Evolutionary conservation across 2,797 vertebrate species (phyloP).

Genomic region (Megalops cyprinoides): DNA sequence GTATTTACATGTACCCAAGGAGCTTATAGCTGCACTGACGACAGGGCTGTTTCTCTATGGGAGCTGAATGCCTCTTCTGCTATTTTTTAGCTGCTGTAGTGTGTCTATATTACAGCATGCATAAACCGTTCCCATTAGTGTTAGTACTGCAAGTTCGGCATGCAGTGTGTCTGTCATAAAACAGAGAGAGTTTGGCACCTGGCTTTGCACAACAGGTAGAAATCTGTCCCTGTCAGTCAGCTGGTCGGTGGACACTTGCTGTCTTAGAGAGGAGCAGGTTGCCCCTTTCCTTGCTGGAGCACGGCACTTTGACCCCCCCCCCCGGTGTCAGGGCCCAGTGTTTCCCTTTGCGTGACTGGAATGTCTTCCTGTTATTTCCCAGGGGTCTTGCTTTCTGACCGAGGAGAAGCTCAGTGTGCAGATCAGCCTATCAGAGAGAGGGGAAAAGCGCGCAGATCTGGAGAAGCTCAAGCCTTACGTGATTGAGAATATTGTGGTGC

Average conservation of each 20-base stretch:
- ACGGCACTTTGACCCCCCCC: not conserved
- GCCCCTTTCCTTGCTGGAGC: not conserved
- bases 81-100: not conserved
- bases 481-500: constrained; percentile 91
- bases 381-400: constrained; percentile 73
- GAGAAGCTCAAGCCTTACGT: constrained; percentile 92
- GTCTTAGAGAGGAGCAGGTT: too few relatives aligned
- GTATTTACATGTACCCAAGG: too few relatives aligned
- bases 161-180: not conserved
- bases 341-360: constrained; percentile 44
- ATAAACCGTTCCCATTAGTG: too few relatives aligned
- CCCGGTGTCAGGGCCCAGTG: not conserved
- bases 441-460: constrained; percentile 83
- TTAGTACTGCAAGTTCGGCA: too few relatives aligned
- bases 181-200: not conserved
- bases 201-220: not conserved
- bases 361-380: constrained; percentile 53
- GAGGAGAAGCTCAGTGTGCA: constrained; percentile 83
- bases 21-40: too few relatives aligned
- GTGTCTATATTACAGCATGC: not conserved
- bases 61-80: too few relatives aligned
- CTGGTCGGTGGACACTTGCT: not conserved
- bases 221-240: not conserved
- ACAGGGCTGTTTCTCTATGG: too few relatives aligned
- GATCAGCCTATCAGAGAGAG: constrained; percentile 86